Evolutionary conservation across 2,888 invertebrate genomes (phyloP), one percentile per base, ranked within the genome.

Genomic region (Dendrolimus houi): DNA sequence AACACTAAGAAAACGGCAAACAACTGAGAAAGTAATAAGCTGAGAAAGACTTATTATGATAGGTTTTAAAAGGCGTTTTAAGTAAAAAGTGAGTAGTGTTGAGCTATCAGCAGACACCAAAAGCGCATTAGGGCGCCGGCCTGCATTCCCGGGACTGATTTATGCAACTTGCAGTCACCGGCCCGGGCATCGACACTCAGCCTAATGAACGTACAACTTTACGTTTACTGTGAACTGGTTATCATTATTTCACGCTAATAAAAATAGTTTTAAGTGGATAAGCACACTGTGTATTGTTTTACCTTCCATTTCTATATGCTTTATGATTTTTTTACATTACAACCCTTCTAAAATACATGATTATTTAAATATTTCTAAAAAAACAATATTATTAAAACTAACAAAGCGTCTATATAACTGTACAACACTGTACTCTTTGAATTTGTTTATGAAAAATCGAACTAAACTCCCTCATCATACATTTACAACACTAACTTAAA

Each of bases 91-190:
- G 64, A 66, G 64, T 64, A 61, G 74, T 74, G 80, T 73, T 79
- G 75, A 75, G 82, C 81, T 85, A 87, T 87, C 87, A 79, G 75
- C 77, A 71, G 78, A 89, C 89, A 89, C 81, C 81, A 77, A 88
- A 88, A 89, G 86, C 88, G 85, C 89, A 89, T 89, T 89, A 89
- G 83, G 85, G 81, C 81, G 80, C 79, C 77, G 71, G 65, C 72
- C 78, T 70, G 83, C 87, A 87, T 87, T 87, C 85, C 74, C 81
- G 68, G 70, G 75, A 71, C 87, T 87, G 88, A 88, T 89, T 88
- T 87, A 89, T 89, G 85, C 87, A 85, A 82, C 72, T 75, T 76
- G 81, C 83, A 77, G 75, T 78, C 78, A 74, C 71, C 71, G 76
- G 75, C 77, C 68, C 83, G 83, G 85, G 70, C 86, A 79, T 83